Evolutionary conservation across 1,140 invertebrate species (phyloP).

Genomic region (Euura lappo): DNA sequence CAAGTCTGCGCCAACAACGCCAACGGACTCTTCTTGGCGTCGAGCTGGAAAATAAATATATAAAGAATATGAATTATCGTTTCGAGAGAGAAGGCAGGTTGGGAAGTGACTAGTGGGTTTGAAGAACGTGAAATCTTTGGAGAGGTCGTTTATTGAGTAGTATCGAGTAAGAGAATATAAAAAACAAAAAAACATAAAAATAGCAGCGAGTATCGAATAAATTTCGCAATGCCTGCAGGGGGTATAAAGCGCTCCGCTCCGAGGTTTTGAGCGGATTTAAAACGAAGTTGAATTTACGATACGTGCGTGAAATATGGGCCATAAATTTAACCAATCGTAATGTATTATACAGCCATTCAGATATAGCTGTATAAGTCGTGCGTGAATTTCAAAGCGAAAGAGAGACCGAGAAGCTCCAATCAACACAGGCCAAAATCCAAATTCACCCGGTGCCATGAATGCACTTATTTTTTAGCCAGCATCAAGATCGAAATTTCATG

Average conservation of each 20-base stretch:
- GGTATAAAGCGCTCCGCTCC: too few relatives aligned
- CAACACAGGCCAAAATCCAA: too few relatives aligned
- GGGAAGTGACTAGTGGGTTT: not conserved
- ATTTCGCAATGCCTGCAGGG: slow-evolving; percentile 12
- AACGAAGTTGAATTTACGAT: slow-evolving; percentile 40
- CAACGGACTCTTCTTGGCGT: slow-evolving; percentile 94
- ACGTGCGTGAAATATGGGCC: slow-evolving; percentile 38
- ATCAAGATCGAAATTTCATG: too few relatives aligned
- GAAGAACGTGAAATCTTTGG: not conserved
- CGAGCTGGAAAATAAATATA: slow-evolving; percentile 79
- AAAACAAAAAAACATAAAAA: too few relatives aligned
- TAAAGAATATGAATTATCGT: slow-evolving; percentile 21
- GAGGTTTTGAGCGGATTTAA: slow-evolving; percentile 18
- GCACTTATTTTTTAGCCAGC: too few relatives aligned
- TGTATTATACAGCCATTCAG: slow-evolving; percentile 17
- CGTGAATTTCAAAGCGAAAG: too few relatives aligned
- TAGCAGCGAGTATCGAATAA: slow-evolving; percentile 11
- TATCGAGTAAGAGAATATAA: too few relatives aligned
- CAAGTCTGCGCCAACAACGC: slow-evolving; percentile 93
- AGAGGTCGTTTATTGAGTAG: slow-evolving; percentile 10
- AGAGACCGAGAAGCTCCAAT: too few relatives aligned
- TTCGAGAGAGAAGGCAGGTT: too few relatives aligned
- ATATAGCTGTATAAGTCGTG: not conserved
- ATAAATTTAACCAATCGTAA: slow-evolving; percentile 35
- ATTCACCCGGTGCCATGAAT: too few relatives aligned